Evolutionary conservation across 2,113 vertebrate genomes (phyloP).

Genomic region (Prunella fulvescens): DNA sequence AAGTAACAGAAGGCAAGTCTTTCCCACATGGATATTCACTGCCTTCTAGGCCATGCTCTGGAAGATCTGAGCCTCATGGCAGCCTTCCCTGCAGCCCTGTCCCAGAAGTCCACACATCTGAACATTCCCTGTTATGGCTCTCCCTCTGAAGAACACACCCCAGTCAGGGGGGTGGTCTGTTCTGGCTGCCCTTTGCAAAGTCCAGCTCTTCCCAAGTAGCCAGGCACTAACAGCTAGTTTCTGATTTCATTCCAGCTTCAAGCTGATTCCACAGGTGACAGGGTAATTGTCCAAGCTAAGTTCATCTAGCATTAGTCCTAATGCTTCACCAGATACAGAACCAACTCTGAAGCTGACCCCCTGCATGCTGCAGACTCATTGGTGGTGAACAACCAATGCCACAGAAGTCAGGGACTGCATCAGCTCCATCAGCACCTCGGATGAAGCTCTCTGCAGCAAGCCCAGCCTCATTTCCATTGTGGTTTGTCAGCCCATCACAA

Average conservation of each 20-base stretch:
- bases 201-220: neutral
- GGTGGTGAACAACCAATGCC: neutral
- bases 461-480: neutral
- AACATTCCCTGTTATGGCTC: neutral
- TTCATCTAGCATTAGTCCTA: neutral
- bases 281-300: neutral
- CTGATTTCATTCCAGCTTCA: neutral
- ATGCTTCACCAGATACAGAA: accelerated
- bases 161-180: neutral
- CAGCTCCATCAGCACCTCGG: neutral
- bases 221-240: neutral
- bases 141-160: neutral
- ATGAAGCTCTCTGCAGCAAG: neutral
- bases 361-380: neutral
- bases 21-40: neutral
- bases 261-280: neutral
- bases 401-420: neutral
- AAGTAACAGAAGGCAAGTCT: neutral
- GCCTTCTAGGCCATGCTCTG: neutral
- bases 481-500: neutral
- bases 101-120: neutral
- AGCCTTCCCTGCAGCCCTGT: neutral
- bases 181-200: neutral
- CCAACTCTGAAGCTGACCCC: neutral
- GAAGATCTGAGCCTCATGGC: neutral